Percentiles rank a stretch among this genome's conserved stretches.
Conservation (phyloP, 2,888 invertebrate species). For the Acronicta leporina region DNA sequence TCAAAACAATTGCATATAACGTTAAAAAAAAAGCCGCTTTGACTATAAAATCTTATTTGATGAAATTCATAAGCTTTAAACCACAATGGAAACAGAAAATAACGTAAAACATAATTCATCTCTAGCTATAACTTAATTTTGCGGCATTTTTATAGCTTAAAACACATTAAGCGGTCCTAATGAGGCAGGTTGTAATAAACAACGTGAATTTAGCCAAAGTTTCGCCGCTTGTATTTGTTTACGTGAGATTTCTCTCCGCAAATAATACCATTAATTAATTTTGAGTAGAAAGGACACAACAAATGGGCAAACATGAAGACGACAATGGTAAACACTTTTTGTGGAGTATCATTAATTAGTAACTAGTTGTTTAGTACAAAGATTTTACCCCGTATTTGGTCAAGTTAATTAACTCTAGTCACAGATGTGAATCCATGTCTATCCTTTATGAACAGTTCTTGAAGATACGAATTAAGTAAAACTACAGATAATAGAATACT, state of each 20-base stretch:
- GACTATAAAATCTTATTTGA: neutral
- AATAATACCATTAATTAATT: slow-evolving; percentile 35
- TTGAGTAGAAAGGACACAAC: slow-evolving; percentile 15
- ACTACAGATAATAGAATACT: too few species aligned
- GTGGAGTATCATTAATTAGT: neutral
- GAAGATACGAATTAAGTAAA: too few species aligned
- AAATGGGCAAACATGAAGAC: slow-evolving; percentile 13
- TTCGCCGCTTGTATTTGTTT: slow-evolving; percentile 38
- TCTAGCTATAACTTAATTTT: slow-evolving; percentile 46
- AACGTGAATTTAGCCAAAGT: slow-evolving; percentile 22
- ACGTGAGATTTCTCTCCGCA: slow-evolving; percentile 22
- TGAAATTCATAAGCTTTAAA: slow-evolving; percentile 10
- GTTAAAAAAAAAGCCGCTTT: too few species aligned
- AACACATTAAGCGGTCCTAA: slow-evolving; percentile 53
- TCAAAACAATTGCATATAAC: too few species aligned
- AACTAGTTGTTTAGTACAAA: neutral
- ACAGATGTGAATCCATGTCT: too few species aligned
- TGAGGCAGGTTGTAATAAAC: slow-evolving; percentile 49
- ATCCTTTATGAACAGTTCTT: too few species aligned
- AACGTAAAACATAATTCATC: slow-evolving; percentile 45
- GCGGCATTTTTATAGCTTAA: slow-evolving; percentile 47
- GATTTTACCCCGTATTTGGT: neutral
- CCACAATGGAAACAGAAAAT: slow-evolving; percentile 19
- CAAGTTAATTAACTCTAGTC: neutral
- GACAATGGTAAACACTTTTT: slow-evolving; percentile 9